phyloP scores from a whole-genome alignment of 2,888 invertebrate genomes.

The Epicampocera succincta region DNA sequence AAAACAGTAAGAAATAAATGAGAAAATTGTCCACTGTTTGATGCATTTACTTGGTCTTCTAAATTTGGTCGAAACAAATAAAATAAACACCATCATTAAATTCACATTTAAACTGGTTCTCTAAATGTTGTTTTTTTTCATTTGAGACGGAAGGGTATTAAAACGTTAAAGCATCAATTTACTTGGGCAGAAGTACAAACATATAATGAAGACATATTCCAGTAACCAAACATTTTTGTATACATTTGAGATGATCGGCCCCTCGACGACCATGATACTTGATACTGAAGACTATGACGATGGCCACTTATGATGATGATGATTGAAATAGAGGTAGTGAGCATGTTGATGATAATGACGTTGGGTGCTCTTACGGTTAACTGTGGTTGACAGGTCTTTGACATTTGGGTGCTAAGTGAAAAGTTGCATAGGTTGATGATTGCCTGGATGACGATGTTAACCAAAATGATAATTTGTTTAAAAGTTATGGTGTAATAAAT shows the following conservation, averaged over 20 bases:
- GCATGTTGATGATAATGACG: slow-evolving; percentile 6
- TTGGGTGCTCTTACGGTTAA: slow-evolving; percentile 26
- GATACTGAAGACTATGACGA: slow-evolving; percentile 21
- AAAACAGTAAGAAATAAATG: neutral
- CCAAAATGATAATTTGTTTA: slow-evolving; percentile 16
- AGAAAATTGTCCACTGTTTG: neutral
- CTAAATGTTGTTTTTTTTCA: slow-evolving; percentile 20
- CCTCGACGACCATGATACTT: slow-evolving; percentile 45
- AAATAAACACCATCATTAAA: slow-evolving; percentile 33
- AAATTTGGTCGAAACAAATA: slow-evolving; percentile 52
- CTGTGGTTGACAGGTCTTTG: slow-evolving; percentile 54
- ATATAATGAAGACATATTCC: slow-evolving; percentile 40
- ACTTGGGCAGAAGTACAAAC: slow-evolving; percentile 8
- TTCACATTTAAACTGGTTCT: slow-evolving; percentile 57
- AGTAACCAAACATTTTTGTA: slow-evolving; percentile 18
- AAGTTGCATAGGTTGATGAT: slow-evolving; percentile 55
- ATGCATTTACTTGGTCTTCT: slow-evolving; percentile 37
- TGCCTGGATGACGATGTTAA: slow-evolving; percentile 3
- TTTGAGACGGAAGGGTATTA: slow-evolving; percentile 49
- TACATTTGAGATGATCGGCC: slow-evolving; percentile 22
- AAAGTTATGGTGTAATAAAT: slow-evolving; percentile 18
- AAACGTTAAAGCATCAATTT: slow-evolving; percentile 37
- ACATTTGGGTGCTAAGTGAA: slow-evolving; percentile 60
- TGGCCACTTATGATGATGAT: slow-evolving; percentile 12
- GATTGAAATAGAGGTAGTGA: slow-evolving; percentile 30